phyloP scores from a whole-genome alignment of 2,113 vertebrate genomes.

The Eulemur macaco region DNA sequence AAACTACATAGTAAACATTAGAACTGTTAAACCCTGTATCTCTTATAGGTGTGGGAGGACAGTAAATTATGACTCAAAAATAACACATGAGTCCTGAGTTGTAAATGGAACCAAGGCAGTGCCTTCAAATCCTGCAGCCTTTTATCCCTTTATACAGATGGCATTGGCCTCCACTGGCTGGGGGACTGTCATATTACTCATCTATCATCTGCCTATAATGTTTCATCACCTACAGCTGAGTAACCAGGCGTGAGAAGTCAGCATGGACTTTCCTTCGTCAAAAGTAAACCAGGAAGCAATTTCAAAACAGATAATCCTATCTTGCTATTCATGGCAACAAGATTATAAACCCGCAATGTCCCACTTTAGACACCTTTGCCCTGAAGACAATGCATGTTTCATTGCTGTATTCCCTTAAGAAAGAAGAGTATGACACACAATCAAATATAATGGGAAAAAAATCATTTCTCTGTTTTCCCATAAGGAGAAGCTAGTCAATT shows the following conservation, averaged over 20 bases:
- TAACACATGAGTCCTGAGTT: not conserved
- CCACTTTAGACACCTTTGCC: conserved; percentile 14
- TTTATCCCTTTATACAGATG: not conserved
- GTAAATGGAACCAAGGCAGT: not conserved
- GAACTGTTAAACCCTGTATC: not conserved
- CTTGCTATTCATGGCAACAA: not conserved
- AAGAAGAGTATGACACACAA: conserved; percentile 29
- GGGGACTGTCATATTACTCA: not conserved
- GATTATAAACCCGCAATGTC: not conserved
- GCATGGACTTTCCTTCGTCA: not conserved
- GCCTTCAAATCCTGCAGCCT: not conserved
- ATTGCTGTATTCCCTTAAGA: conserved; percentile 17
- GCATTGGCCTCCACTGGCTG: not conserved
- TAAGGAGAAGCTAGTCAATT: conserved; percentile 37
- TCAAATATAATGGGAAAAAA: conserved; percentile 14
- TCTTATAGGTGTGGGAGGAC: not conserved
- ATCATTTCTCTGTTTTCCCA: conserved; percentile 40
- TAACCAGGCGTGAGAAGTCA: not conserved
- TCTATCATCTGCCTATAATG: not conserved
- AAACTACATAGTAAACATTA: not conserved
- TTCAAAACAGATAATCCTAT: not conserved
- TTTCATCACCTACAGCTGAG: not conserved
- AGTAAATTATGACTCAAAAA: not conserved
- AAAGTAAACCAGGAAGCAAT: not conserved
- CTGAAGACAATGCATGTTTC: conserved; percentile 7